Evolutionary conservation across 2,113 vertebrate species (phyloP), one percentile per base, ranked within the genome.

Genomic region (Nettapus auritus): DNA sequence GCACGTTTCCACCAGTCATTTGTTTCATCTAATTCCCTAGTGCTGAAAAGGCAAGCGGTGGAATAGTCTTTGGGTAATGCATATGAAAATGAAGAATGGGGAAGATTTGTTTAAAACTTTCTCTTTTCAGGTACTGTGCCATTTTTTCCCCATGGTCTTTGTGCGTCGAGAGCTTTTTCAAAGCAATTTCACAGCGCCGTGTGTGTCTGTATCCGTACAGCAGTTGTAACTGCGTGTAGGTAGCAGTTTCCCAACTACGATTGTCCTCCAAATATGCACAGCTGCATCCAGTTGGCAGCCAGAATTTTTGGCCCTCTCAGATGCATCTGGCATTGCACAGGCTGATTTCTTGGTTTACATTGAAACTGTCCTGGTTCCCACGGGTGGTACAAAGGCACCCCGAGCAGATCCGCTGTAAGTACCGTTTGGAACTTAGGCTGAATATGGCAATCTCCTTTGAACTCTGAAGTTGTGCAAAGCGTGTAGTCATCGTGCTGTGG

Each of bases 151-250:
- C 33, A 2, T 0, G 0, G 53, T 73, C 57, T 78, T 33, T 76
- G 33, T 74, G 40, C 85, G 92, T 80, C 53, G 67, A 55, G 29
- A 44, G 59, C 4, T 89, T 89, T 85, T 75, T 33, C 50, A 53
- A 80, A 70, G 17, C 48, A 13, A 9, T 75, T 63, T 70, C 36
- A 55, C 20, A 42, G 40, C 11, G 9, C 1, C 20, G 6, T 25
- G 2, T 59, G 8, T 52, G 81, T 88, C 46, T 57, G 46, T 40
- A 13, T 34, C 10, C 44, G 4, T 48, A 17, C 31, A 44, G 31
- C 40, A 48, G 70, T 48, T 3, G 71, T 1, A 13, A 16, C 34
- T 63, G 34, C 6, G 23, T 3, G 46, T 4, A 33, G 3, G 6
- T 13, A 42, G 50, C 17, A 3, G 36, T 83, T 31, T 29, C 69